Evolutionary conservation across 2,113 vertebrate species (phyloP).

Genomic region (Toxostoma redivivum): DNA sequence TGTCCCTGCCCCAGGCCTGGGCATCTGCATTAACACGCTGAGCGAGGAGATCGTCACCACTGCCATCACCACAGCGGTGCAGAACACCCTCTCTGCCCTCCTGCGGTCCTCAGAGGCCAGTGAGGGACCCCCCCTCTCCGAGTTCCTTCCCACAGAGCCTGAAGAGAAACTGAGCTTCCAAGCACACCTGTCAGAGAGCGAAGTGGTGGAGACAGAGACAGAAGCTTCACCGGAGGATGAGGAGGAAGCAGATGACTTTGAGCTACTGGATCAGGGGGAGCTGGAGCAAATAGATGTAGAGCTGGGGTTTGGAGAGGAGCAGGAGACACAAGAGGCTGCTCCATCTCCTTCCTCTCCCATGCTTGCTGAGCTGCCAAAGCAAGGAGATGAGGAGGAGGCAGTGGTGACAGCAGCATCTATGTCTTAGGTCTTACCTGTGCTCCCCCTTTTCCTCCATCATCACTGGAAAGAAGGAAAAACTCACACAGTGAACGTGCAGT

Average conservation of each 20-base stretch:
- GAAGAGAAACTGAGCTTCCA: constrained; percentile 70
- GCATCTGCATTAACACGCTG: constrained; percentile 78
- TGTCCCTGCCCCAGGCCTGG: constrained; percentile 35
- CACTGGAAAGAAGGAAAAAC: constrained; percentile 53
- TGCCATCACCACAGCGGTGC: constrained; percentile 84
- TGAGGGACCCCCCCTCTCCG: constrained; percentile 61
- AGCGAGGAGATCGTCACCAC: constrained; percentile 87
- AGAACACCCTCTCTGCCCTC: constrained; percentile 85
- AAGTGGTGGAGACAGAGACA: constrained; percentile 30
- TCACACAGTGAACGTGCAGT: not conserved
- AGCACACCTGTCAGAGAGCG: constrained; percentile 62
- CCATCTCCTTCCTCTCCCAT: not conserved
- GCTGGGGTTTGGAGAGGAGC: constrained; percentile 74
- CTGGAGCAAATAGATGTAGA: constrained; percentile 89
- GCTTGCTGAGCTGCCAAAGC: constrained; percentile 46
- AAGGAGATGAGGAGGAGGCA: constrained; percentile 39
- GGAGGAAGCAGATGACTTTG: constrained; percentile 90
- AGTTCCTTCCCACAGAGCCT: constrained; percentile 71
- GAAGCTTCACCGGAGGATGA: constrained; percentile 64
- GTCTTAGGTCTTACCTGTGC: constrained; percentile 43
- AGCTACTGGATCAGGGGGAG: constrained; percentile 98
- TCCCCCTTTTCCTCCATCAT: not conserved
- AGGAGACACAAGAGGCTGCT: constrained; percentile 27
- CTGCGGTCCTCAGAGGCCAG: constrained; percentile 77
- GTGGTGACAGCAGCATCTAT: constrained; percentile 33